A percentile compares a stretch with the other conserved stretches of the same genome.
Conservation (phyloP, 2,888 invertebrate species). For the Stenchaetothrips biformis region DNA sequence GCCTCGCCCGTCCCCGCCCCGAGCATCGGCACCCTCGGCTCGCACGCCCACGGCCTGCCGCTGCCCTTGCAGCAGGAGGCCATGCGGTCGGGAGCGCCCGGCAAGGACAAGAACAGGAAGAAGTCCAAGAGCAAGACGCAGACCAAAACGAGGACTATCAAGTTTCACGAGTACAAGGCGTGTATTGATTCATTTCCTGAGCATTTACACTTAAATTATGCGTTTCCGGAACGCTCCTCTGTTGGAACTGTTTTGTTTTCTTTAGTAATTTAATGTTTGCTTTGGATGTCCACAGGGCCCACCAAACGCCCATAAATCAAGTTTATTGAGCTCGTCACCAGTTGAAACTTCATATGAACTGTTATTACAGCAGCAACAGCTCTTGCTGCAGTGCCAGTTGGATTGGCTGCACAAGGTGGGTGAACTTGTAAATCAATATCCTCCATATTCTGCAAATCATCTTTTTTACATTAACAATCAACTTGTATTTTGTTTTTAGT, state of each 20-base stretch:
- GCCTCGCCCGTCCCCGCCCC: constrained; percentile 39
- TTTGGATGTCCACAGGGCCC: constrained; percentile 57
- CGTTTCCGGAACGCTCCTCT: constrained; percentile 9
- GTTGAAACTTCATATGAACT: constrained; percentile 85
- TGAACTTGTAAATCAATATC: constrained; percentile 1
- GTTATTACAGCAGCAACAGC: constrained; percentile 87
- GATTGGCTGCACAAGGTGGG: constrained; percentile 70
- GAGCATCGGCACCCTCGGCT: constrained; percentile 36
- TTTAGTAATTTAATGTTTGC: constrained; percentile 26
- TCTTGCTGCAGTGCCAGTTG: constrained; percentile 81
- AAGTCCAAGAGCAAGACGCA: constrained; percentile 75
- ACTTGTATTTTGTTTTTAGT: constrained; percentile 45
- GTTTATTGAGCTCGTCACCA: constrained; percentile 45
- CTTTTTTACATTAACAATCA: constrained; percentile 23
- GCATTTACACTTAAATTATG: not conserved
- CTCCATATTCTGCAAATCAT: not conserved
- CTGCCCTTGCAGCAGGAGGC: constrained; percentile 44
- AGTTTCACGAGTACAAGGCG: constrained; percentile 92
- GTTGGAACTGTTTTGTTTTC: constrained; percentile 22
- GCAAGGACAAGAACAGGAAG: constrained; percentile 75
- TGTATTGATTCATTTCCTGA: constrained; percentile 33
- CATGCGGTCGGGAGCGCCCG: constrained; percentile 47
- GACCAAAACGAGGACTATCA: constrained; percentile 82
- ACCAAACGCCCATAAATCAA: constrained; percentile 77
- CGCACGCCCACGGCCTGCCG: not conserved